phyloP scores from a whole-genome alignment of 2,797 vertebrate genomes.

The Pitangus sulphuratus region DNA sequence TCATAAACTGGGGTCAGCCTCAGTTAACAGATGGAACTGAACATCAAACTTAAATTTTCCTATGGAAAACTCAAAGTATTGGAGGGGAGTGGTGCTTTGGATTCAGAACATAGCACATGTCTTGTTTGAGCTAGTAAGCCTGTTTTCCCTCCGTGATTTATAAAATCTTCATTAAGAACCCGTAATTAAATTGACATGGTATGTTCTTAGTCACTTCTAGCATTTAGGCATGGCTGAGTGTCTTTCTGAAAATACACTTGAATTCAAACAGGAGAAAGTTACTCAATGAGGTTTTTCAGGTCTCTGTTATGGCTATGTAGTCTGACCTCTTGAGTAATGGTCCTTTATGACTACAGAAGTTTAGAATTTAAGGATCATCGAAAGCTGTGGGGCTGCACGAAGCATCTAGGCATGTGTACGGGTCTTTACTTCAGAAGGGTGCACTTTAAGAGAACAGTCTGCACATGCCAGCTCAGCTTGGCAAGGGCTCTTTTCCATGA shows the following conservation, averaged over 20 bases:
- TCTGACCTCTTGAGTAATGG: neutral
- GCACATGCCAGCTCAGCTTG: conserved; percentile 50
- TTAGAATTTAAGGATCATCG: conserved; percentile 1
- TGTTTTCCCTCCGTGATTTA: neutral
- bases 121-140: neutral
- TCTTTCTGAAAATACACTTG: conserved; percentile 15
- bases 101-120: neutral
- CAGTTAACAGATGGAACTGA: conserved; percentile 12
- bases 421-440: neutral
- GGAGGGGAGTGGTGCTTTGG: neutral
- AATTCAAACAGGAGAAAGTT: neutral
- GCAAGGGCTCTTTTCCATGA: conserved; percentile 58
- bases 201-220: neutral
- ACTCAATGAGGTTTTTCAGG: conserved; percentile 30
- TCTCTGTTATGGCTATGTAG: neutral
- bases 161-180: neutral
- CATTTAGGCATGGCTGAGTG: neutral
- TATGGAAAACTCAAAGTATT: neutral
- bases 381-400: neutral
- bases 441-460: conserved; percentile 44
- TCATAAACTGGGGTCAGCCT: neutral
- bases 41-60: neutral
- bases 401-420: neutral
- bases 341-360: neutral
- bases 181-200: neutral